Conservation (phyloP, 2,797 vertebrate species). For the Dermochelys coriacea region DNA sequence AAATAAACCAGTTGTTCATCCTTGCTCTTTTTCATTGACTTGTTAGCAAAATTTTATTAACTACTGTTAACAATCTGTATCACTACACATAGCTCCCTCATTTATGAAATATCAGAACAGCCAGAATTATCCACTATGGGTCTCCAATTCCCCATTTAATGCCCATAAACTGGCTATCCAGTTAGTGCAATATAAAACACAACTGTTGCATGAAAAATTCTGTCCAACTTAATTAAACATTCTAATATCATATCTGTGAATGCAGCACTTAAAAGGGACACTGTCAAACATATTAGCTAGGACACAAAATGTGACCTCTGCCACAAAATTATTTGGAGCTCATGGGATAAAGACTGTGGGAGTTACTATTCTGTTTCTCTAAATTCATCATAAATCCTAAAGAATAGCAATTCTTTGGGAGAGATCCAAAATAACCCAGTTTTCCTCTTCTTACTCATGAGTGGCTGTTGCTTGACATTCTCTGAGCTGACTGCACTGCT, state of each 20-base stretch:
- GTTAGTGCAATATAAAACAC: not conserved
- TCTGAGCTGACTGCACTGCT: not conserved
- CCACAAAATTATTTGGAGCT: not conserved
- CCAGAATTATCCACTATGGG: not conserved
- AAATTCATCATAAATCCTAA: accelerated
- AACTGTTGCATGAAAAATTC: not conserved
- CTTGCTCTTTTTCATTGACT: not conserved
- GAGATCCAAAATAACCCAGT: not conserved
- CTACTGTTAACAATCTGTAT: not conserved
- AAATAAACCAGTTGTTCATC: not conserved
- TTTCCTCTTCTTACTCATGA: accelerated
- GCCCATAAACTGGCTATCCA: not conserved
- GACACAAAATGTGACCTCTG: not conserved
- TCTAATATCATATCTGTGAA: not conserved
- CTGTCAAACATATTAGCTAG: not conserved
- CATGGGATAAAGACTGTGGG: not conserved
- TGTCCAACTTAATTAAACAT: not conserved
- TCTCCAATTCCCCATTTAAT: not conserved
- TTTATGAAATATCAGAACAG: not conserved
- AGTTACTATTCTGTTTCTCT: not conserved
- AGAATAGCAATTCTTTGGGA: not conserved
- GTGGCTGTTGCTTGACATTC: not conserved
- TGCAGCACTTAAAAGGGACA: accelerated
- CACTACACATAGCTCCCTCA: not conserved
- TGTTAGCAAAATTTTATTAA: not conserved